Base-by-base conservation (phyloP, 2,113 vertebrate species). In the Neomonachus schauinslandi region DNA sequence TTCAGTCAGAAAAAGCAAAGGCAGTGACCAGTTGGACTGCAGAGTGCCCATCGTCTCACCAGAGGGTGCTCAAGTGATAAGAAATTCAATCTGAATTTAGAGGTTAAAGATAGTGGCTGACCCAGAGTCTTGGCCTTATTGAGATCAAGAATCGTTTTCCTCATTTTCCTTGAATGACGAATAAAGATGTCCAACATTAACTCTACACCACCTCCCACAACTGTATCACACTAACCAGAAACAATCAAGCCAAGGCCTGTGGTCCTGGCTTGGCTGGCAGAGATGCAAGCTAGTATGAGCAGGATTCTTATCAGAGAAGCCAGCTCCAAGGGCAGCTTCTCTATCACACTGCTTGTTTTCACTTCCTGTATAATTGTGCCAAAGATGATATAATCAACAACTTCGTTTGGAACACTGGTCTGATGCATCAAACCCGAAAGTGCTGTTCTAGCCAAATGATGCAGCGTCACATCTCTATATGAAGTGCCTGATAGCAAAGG, bases 341-440 rank as follows among this genome's bases (percentile, higher is more conserved):
- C 99, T 98, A 86, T 99, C 57, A 99, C 99, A 13, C 99, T 99
- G 90, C 99, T 99, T 5, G 99, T 99, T 98, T 99, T 99, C 93
- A 99, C 99, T 98, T 99, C 99, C 98, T 99, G 99, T 98, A 99
- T 99, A 86, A 99, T 99, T 0, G 99, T 99, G 94, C 99, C 99
- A 92, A 99, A 99, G 46, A 99, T 98, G 5, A 99, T 99, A 98
- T 99, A 99, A 96, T 99, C 99, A 2, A 99, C 99, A 53, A 98
- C 98, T 4, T 99, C 99, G 97, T 98, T 99, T 0, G 99, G 99
- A 51, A 99, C 5, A 0, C 80, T 98, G 1, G 99, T 99, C 81
- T 90, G 98, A 88, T 98, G 98, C 94, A 99, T 98, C 67, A 99
- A 96, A 80, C 28, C 2, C 1, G 3, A 57, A 84, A 85, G 21